A percentile compares a stretch with the other conserved stretches of the same genome.
Conservation (phyloP, 92 coral and sea anemone genomes). For the Paragorgia papillata region DNA sequence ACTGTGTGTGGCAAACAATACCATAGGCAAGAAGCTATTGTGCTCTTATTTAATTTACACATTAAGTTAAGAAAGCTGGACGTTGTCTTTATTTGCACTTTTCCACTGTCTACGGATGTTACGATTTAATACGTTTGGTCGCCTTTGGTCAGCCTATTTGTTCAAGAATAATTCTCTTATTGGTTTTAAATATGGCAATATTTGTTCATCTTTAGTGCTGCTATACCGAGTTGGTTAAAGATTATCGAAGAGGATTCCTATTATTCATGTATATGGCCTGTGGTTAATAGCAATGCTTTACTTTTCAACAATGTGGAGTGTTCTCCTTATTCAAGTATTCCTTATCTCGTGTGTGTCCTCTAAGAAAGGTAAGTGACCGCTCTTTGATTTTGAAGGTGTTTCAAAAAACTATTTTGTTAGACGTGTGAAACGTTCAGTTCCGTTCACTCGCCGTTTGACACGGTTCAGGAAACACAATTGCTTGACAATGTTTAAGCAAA, state of each 20-base stretch:
- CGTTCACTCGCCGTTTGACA: conserved; percentile 33
- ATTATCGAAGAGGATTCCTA: background rate
- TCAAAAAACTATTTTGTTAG: background rate
- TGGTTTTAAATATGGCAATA: conserved; percentile 4
- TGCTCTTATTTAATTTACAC: conserved; percentile 42
- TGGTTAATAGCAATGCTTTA: background rate
- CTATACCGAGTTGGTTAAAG: background rate
- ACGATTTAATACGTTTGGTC: background rate
- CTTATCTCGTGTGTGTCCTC: background rate
- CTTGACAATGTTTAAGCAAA: conserved; percentile 2
- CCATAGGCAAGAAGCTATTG: conserved; percentile 27
- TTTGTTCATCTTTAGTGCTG: conserved; percentile 4
- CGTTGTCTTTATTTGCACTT: conserved; percentile 29
- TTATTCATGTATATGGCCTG: background rate
- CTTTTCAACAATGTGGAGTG: background rate
- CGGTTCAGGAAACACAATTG: conserved; percentile 45
- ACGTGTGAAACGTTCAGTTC: conserved; percentile 37
- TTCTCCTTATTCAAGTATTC: background rate
- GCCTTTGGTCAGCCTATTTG: background rate
- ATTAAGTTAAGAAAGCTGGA: conserved; percentile 39
- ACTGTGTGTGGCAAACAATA: conserved; percentile 28
- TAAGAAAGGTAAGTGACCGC: background rate
- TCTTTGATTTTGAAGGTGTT: background rate
- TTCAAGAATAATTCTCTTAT: background rate
- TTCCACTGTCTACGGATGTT: conserved; percentile 10